A percentile compares a stretch with the other conserved stretches of the same genome.
Evolutionary conservation across 2,888 invertebrate genomes (phyloP).

Genomic region (Eupsilia transversa): DNA sequence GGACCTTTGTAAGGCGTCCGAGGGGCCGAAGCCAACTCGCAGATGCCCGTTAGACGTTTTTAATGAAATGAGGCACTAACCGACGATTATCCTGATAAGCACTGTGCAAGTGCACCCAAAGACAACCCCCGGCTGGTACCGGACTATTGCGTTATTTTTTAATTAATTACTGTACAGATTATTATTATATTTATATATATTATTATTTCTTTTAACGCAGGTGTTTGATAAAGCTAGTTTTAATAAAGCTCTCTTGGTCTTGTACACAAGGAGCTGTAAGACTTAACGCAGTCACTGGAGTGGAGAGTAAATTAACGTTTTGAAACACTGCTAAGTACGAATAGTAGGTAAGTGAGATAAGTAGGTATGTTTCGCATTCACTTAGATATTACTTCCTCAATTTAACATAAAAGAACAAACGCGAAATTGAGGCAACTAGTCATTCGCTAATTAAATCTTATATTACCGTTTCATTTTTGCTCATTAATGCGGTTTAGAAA

Average conservation of each 20-base stretch:
- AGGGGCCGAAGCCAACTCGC: too few relatives aligned
- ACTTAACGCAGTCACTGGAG: background rate
- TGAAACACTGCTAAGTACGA: background rate
- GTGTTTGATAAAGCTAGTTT: background rate
- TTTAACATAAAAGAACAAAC: slow-evolving; percentile 28
- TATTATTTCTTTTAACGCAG: too few relatives aligned
- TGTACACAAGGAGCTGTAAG: background rate
- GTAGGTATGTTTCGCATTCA: slow-evolving; percentile 21
- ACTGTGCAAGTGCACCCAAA: too few relatives aligned
- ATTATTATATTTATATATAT: too few relatives aligned
- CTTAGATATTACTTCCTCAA: slow-evolving; percentile 35
- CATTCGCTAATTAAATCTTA: slow-evolving; percentile 26
- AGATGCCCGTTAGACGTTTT: too few relatives aligned
- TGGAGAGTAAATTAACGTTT: background rate
- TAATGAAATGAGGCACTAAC: too few relatives aligned
- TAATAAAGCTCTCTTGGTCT: background rate
- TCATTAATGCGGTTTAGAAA: slow-evolving; percentile 29
- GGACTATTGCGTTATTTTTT: too few relatives aligned
- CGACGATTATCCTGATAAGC: too few relatives aligned
- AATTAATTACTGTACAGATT: too few relatives aligned
- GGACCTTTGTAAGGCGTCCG: too few relatives aligned
- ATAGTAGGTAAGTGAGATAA: background rate
- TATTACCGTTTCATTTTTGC: slow-evolving; percentile 21
- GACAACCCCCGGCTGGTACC: too few relatives aligned
- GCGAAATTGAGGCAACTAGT: slow-evolving; percentile 21